Base-by-base conservation (phyloP, 2,797 vertebrate genomes). In the Channa striata region DNA sequence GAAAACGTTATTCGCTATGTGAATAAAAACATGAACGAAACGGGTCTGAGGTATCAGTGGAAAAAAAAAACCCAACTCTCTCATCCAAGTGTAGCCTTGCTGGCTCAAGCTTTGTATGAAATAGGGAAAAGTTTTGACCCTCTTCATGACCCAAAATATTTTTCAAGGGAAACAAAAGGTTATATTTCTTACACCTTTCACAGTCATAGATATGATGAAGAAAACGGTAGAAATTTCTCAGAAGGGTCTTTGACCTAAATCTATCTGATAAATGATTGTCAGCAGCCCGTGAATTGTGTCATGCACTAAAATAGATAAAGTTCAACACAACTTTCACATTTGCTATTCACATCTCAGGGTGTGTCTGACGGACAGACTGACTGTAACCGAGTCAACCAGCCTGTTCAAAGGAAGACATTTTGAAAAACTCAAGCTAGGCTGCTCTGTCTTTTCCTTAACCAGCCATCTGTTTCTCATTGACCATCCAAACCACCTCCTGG, bases 261-360 rank as follows among this genome's bases (percentile, higher is more conserved):
- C 37, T 40, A 67, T 14, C 21, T 13, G 2, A 81, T 89, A 90
- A 91, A 91, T 92, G 72, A 91, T 90, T 91, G 53, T 37, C 65
- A 43, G 53, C 33, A 8, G 23, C 40, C 6, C 1, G 1, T 81
- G 76, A 77, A 78, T 84, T 83, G 77, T 89, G 68, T 3, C 44
- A 20, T 2, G 11, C 17, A 20, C 34, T 25, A 20, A 74, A 11
- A 70, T 74, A 68, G 77, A 60, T 30, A 30, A 30, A 30, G 25
- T 30, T 30, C 6, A 62, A 52, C 57, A 47, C 50, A 43, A 43
- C 50, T 37, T 30, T 52, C 1, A 21, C 21, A 2, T 9, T 11
- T 14, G 6, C 37, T 30, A 43, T 69, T 65, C 68, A 47, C 61
- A 53, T 58, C 43, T 44, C 33, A 59, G 83, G 83, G 89, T 50